These are phyloP conservation scores for Mamestra configurata DNA, from an alignment of 1,140 invertebrate genomes.

Conservation along the genomic window DNA sequence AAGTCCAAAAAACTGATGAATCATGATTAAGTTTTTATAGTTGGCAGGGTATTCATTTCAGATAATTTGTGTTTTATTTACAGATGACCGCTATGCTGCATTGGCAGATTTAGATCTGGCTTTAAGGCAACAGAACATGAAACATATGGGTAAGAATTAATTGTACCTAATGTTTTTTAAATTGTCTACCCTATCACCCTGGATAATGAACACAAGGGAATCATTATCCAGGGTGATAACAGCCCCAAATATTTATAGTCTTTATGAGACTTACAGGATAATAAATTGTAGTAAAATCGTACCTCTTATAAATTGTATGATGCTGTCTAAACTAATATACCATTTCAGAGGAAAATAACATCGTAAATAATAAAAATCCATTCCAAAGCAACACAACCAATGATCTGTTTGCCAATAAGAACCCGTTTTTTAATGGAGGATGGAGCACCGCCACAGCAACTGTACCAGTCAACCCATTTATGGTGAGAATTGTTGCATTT, in stretches of 20 bases:
- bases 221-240: not conserved
- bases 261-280: not conserved
- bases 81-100: constrained; percentile 87
- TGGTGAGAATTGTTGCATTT: constrained; percentile 68
- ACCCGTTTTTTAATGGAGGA: constrained; percentile 81
- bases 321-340: constrained; percentile 29
- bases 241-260: too few relatives aligned
- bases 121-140: constrained; percentile 84
- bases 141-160: constrained; percentile 79
- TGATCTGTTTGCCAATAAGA: constrained; percentile 80
- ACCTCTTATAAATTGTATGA: not conserved
- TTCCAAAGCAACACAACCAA: constrained; percentile 80
- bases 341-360: constrained; percentile 75
- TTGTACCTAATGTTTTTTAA: too few relatives aligned
- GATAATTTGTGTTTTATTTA: constrained; percentile 47
- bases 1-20: constrained; percentile 54
- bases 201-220: too few relatives aligned
- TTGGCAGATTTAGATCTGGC: constrained; percentile 85
- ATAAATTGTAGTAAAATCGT: not conserved
- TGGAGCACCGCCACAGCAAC: constrained; percentile 72
- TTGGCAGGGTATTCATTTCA: not conserved
- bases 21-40: not conserved
- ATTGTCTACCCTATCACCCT: too few relatives aligned
- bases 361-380: constrained; percentile 78
- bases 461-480: constrained; percentile 80